phyloP scores from a whole-genome alignment of 2,797 vertebrate genomes.

The Petrocephalus schoutedeni region DNA sequence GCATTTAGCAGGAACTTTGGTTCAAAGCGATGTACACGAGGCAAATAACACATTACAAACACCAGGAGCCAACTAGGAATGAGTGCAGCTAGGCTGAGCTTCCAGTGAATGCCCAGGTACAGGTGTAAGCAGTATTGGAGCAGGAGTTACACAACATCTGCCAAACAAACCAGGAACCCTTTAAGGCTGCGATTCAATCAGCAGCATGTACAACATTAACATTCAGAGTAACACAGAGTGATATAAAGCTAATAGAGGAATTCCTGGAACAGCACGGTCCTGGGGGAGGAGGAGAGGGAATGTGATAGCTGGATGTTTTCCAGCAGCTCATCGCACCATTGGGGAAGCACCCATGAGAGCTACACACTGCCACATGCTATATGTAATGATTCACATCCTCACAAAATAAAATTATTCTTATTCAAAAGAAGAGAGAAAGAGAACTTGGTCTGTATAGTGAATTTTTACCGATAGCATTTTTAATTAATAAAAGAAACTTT shows the following conservation, averaged over 20 bases:
- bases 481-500: not conserved
- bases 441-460: not conserved
- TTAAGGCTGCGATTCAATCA: constrained; percentile 38
- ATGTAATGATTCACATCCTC: not conserved
- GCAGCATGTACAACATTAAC: constrained; percentile 25
- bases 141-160: not conserved
- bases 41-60: not conserved
- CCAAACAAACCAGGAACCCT: not conserved
- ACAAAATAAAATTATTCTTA: not conserved
- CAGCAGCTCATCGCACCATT: not conserved
- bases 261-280: not conserved
- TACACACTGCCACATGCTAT: not conserved
- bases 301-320: not conserved
- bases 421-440: not conserved
- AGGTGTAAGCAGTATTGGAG: not conserved
- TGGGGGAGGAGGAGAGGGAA: not conserved
- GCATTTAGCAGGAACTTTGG: not conserved
- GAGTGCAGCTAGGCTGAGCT: not conserved
- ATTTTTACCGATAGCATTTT: not conserved
- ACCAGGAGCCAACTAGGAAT: not conserved
- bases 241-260: not conserved
- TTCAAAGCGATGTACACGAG: not conserved
- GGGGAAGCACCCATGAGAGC: not conserved
- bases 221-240: constrained; percentile 25
- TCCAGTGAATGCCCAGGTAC: not conserved